Base-by-base conservation (phyloP, 2,888 invertebrate species). In the Oasisia sp. region DNA sequence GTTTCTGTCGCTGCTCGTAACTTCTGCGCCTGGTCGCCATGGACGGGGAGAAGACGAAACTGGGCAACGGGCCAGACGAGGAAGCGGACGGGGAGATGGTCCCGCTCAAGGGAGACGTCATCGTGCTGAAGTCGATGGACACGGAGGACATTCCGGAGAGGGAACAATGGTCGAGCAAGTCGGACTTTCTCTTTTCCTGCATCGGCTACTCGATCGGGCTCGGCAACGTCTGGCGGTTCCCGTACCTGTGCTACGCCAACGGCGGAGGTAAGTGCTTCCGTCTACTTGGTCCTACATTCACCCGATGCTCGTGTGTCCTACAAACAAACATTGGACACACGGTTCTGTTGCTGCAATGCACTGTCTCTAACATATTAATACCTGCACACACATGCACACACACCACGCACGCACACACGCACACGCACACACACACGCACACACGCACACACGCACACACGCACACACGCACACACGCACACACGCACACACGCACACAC, bases 241-340 rank as follows among this genome's bases (percentile, higher is more conserved):
- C 74, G 74, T 74, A 74, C 74, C 74, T 74, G 27, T 74, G 74
- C 74, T 74, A 74, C 74, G 74, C 74, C 74, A 74, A 74, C 74
- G 74, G 74, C 27, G 74, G 74, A 74, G 74, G 74, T 74, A n/a
- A 74, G 74, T 74, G 74, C 27, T 3, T n/a, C 27, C 27, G 27
- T 74, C 19, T 74, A 27, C 50, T 50, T 11, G 8, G 1, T 50
- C 50, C 5, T 50, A 0, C 0, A 50, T 1, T 12, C 9, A 50
- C 9, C 50, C 50, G 9, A 50, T 38, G 2, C 9, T 50, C 50
- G 14, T 50, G 14, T 50, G 5, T 50, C 14, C 50, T 50, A 50
- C 0, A 50, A 50, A 50, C 3, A 50, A 5, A 5, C 0, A 12
- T 50, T 8, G 3, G 38, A 38, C 38, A 38, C 38, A 38, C 38